Evolutionary conservation across 2,113 vertebrate genomes (phyloP).

Genomic region (Zosterops japonicus): DNA sequence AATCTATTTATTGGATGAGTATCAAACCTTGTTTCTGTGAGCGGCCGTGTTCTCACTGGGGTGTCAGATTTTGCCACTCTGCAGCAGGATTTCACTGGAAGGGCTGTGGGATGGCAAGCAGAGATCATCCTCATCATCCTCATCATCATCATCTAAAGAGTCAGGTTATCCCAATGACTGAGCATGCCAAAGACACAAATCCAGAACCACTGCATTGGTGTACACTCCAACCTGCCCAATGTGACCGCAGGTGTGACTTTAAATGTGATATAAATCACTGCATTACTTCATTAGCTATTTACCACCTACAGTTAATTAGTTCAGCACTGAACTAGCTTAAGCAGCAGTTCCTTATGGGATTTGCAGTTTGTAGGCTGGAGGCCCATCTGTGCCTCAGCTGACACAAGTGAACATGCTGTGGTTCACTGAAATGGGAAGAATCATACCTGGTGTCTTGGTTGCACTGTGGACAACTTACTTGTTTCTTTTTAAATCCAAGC

Average conservation of each 20-base stretch:
- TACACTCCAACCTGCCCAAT: fast-evolving
- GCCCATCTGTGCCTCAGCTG: background rate
- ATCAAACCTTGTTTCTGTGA: background rate
- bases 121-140: background rate
- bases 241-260: fast-evolving
- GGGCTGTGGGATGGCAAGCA: too few relatives aligned
- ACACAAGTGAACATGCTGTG: background rate
- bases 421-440: background rate
- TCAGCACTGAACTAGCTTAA: background rate
- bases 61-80: background rate
- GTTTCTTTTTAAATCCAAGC: background rate
- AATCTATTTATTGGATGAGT: background rate
- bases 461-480: background rate
- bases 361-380: background rate
- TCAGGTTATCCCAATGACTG: background rate
- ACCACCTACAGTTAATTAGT: background rate
- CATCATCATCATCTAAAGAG: background rate
- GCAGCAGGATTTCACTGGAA: background rate
- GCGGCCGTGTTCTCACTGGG: background rate
- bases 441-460: background rate
- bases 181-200: background rate
- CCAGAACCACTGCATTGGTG: fast-evolving
- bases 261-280: background rate
- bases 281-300: background rate
- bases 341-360: background rate